phyloP scores from a whole-genome alignment of 2,888 invertebrate genomes.

The Agrochola litura region DNA sequence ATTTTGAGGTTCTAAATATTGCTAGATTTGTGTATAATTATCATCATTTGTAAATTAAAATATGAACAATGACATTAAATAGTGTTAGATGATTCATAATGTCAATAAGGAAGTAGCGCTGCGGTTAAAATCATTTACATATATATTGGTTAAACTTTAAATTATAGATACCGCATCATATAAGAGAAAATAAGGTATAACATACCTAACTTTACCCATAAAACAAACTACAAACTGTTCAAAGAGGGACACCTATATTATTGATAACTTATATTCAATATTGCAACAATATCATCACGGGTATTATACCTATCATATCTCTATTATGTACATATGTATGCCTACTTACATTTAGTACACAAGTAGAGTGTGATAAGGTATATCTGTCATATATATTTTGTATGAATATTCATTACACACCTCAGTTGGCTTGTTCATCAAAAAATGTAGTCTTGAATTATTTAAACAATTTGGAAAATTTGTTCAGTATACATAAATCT shows the following conservation, averaged over 20 bases:
- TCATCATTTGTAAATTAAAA: conserved; percentile 1
- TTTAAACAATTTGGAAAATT: conserved; percentile 27
- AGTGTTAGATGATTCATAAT: conserved; percentile 34
- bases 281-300: conserved; percentile 50
- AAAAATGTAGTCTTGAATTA: conserved; percentile 15
- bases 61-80: conserved; percentile 20
- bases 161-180: background rate
- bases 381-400: conserved; percentile 32
- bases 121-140: conserved; percentile 23
- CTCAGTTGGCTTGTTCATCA: conserved; percentile 11
- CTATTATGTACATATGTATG: conserved; percentile 35
- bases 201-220: background rate
- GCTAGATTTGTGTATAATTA: conserved; percentile 33
- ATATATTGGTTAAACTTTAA: conserved; percentile 5
- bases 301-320: conserved; percentile 61
- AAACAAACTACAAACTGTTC: conserved; percentile 20
- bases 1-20: conserved; percentile 27
- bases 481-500: conserved; percentile 15
- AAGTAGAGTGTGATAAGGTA: conserved; percentile 59
- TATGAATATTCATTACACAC: conserved; percentile 32
- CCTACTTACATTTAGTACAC: conserved; percentile 46
- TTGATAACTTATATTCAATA: conserved; percentile 43
- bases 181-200: background rate
- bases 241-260: conserved; percentile 14
- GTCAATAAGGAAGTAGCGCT: conserved; percentile 47